These are phyloP conservation scores for Delphinus delphis DNA, from an alignment of 2,113 vertebrate species.

Conservation along the genomic window DNA sequence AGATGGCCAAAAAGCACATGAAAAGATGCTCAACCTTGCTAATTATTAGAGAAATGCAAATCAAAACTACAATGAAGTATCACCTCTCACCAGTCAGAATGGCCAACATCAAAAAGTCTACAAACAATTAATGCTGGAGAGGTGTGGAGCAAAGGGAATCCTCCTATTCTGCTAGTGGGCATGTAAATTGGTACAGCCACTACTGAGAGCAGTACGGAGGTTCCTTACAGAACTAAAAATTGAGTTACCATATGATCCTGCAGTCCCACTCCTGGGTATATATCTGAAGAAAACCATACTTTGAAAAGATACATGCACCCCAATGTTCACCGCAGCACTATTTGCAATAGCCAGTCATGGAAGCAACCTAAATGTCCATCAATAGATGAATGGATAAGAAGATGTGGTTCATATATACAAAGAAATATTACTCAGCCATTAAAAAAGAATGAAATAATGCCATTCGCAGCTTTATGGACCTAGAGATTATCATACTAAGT, in stretches of 20 bases:
- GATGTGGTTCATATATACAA: neutral
- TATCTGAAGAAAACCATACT: neutral
- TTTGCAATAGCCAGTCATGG: neutral
- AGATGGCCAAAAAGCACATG: no score
- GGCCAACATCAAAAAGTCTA: neutral
- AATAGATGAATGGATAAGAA: neutral
- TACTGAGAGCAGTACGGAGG: neutral
- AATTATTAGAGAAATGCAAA: no score
- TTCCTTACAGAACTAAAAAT: neutral
- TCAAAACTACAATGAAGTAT: neutral
- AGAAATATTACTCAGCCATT: neutral
- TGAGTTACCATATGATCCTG: neutral
- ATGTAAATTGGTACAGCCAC: neutral
- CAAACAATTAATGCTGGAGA: neutral
- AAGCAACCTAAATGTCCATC: neutral
- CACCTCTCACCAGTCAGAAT: neutral
- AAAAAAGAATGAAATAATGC: neutral
- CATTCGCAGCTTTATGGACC: neutral
- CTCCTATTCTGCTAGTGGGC: neutral
- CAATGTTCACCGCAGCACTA: neutral
- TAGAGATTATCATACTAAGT: neutral
- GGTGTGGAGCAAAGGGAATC: neutral
- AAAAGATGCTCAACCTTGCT: no score
- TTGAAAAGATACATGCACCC: neutral
- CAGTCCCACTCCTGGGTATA: neutral